Conservation (phyloP, 2,888 invertebrate genomes). For the Leucoptera coffeella region DNA sequence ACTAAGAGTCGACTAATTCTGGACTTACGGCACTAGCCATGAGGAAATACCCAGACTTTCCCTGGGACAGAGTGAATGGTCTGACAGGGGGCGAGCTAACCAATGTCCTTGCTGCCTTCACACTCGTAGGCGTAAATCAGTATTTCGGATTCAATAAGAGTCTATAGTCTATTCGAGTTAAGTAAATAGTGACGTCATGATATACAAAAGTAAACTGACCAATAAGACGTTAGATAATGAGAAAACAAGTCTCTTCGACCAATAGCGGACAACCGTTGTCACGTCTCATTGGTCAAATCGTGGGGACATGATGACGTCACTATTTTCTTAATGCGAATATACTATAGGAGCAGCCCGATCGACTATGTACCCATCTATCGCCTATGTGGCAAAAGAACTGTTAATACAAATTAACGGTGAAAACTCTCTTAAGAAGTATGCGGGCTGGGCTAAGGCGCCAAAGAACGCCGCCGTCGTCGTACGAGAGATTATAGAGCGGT, state of each 20-base stretch:
- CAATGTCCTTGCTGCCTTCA: not conserved
- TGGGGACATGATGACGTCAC: no score
- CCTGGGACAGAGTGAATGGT: not conserved
- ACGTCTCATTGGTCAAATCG: no score
- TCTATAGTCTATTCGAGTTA: no score
- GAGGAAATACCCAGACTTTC: not conserved
- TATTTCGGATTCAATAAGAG: constrained; percentile 1
- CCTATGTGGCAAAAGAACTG: constrained; percentile 1
- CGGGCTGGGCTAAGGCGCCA: constrained; percentile 1
- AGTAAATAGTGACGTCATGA: no score
- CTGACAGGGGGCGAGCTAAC: constrained; percentile 1
- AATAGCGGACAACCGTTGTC: no score
- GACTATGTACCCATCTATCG: not conserved
- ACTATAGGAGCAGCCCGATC: not conserved
- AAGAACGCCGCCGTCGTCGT: not conserved
- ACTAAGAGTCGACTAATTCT: constrained; percentile 1
- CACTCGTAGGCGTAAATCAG: not conserved
- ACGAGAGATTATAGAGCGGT: not conserved
- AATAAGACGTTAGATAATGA: no score
- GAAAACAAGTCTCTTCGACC: no score
- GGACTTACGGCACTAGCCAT: constrained; percentile 1
- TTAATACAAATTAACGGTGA: constrained; percentile 1
- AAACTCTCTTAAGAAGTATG: constrained; percentile 1
- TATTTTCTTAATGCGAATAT: no score
- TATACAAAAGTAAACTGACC: no score